Evolutionary conservation across 2,113 vertebrate genomes (phyloP), one percentile per base, ranked within the genome.

Genomic region (Lepisosteus oculatus): DNA sequence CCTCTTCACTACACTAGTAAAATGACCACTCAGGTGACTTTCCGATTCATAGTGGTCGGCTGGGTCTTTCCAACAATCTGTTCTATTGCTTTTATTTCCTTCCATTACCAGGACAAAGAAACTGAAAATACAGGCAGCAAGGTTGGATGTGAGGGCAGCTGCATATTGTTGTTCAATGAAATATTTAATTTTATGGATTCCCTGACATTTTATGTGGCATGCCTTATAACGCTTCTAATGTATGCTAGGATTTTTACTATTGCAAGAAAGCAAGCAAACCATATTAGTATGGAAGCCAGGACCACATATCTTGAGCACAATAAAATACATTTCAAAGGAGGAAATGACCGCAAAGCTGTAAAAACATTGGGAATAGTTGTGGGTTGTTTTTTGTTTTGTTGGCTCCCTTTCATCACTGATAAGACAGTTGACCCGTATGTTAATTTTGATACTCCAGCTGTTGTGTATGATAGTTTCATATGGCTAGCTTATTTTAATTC

Each of bases 401-500:
- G 71, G 64, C 8, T 67, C 14, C 64, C 71, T 45, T 67, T 56
- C 54, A 67, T 72, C 44, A 43, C 59, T 29, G n/a, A 54, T 11
- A 57, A 47, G 11, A 3, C 56, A 6, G 55, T 72, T 43, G 71
- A 72, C n/a, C 71, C 71, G 4, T 65, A 67, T 45, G 63, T 61
- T n/a, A 7, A 47, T 56, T 72, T 67, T 51, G 55, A 42, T 0
- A 67, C 71, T 15, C 51, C 51, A 29, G 43, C 63, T n/a, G 43
- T 65, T 43, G 17, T 72, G 3, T 55, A 43, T 65, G 71, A 72
- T 56, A 11, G 63, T 14, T 15, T 61, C 8, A 29, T 59, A 47
- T 72, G 71, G 51, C 43, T 67, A 17, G 71, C 29, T 12, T 67
- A 72, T 72, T 66, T 72, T n/a, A 72, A 72, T 72, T 67, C 71